A percentile compares a stretch with the other conserved stretches of the same genome.
Conservation (phyloP, 2,113 vertebrate genomes). For the Carassius gibelio region DNA sequence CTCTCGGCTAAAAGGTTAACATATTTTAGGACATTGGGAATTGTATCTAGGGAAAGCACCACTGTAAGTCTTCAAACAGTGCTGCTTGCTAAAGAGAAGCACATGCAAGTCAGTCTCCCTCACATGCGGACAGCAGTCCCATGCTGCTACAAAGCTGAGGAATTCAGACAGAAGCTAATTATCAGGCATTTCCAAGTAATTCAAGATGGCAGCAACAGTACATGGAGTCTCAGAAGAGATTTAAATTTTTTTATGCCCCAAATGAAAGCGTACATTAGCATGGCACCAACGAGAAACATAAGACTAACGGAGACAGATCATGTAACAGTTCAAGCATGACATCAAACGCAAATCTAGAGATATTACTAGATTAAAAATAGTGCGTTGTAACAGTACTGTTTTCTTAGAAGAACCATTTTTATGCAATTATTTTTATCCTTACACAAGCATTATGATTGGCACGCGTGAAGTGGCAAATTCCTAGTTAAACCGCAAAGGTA, state of each 20-base stretch:
- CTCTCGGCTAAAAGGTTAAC: neutral
- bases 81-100: constrained; percentile 25
- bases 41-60: constrained; percentile 12
- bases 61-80: neutral
- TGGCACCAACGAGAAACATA: constrained; percentile 23
- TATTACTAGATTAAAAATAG: constrained; percentile 29
- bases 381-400: constrained; percentile 48
- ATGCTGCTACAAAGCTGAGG: constrained; percentile 37
- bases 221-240: neutral
- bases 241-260: neutral
- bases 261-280: constrained; percentile 21
- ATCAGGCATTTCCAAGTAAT: constrained; percentile 8
- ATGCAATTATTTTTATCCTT: constrained; percentile 6
- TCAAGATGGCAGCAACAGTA: constrained; percentile 33
- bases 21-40: neutral
- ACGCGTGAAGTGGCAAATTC: constrained; percentile 41
- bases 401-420: neutral
- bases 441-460: constrained; percentile 47
- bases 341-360: constrained; percentile 13
- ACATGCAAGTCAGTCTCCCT: constrained; percentile 29
- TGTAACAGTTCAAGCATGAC: constrained; percentile 4
- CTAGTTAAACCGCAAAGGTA: constrained; percentile 20
- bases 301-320: neutral
- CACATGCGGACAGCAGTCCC: constrained; percentile 27
- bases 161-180: constrained; percentile 22